Base-by-base conservation (phyloP, 2,888 invertebrate genomes). In the Acrobasis consociella region DNA sequence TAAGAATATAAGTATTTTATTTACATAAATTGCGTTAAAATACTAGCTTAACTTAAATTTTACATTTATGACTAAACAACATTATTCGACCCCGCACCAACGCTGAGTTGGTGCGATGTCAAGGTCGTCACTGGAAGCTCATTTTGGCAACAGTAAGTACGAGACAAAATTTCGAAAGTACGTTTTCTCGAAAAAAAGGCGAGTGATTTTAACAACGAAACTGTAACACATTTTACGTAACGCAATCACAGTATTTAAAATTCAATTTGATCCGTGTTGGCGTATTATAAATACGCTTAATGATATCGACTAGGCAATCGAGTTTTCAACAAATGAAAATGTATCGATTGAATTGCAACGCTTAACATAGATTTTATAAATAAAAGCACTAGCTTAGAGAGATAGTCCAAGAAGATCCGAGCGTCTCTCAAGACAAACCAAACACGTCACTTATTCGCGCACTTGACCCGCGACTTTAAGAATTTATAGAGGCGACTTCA, bases 341-440 rank as follows among this genome's bases (percentile, higher is more conserved):
- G 17, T 51, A 59, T 60, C 60, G 51, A 60, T 51, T 52, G 50
- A 60, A 61, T 63, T 39, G 49, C 59, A 62, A 62, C 39, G 49
- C 49, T 49, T 49, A 38, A 5, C 37, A 56, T 52, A 52, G 67
- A 73, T 72, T 70, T 69, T 66, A 67, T 67, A 66, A 56, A 69
- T 66, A 70, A 56, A 56, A 42, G 56, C 56, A 42, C 55, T 39
- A 1, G 10, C 38, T 42, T 56, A 9, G 13, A 13, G 17, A 42
- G n/a, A 31, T 31, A 69, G 66, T 62, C 53, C 60, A 61, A 60
- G 65, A 63, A 69, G 56, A 65, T 38, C 64, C 72, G 82, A 87
- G 88, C 89, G 85, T 80, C 87, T 89, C 89, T 85, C 85, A 77
- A 85, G 80, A 83, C 86, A 84, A 81, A 86, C 77, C 68, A 61